A percentile compares a stretch with the other conserved stretches of the same genome.
Evolutionary conservation across 2,113 vertebrate species (phyloP).

Genomic region (Rostratula benghalensis): DNA sequence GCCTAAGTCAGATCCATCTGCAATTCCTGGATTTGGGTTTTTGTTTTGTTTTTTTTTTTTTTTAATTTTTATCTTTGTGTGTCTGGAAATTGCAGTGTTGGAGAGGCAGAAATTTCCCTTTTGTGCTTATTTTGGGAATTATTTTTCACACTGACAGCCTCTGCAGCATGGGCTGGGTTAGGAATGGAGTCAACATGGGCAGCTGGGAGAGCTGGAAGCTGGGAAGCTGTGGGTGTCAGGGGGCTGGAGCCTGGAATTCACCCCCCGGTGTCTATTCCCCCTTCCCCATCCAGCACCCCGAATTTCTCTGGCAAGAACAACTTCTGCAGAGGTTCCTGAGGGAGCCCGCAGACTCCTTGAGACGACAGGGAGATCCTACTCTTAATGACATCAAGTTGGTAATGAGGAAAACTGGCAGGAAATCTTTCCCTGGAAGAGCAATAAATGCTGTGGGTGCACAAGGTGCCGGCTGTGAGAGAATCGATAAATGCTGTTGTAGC

Average conservation of each 20-base stretch:
- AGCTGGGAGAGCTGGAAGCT: not conserved
- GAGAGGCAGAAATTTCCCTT: not conserved
- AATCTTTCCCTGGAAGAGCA: not conserved
- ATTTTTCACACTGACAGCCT: not conserved
- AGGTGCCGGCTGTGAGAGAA: not conserved
- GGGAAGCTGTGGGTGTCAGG: not conserved
- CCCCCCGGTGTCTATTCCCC: not conserved
- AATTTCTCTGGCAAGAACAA: not conserved
- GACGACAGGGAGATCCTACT: not conserved
- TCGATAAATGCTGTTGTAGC: fast-evolving
- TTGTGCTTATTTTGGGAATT: not conserved
- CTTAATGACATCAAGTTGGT: fast-evolving
- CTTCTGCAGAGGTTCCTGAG: not conserved
- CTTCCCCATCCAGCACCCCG: too few relatives aligned
- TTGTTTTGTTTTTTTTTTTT: not conserved
- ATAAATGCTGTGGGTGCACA: not conserved
- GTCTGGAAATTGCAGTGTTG: not conserved
- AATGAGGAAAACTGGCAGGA: not conserved
- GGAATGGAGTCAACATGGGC: not conserved
- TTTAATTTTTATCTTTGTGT: not conserved
- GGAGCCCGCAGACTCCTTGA: not conserved
- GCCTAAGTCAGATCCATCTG: not conserved
- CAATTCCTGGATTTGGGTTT: not conserved
- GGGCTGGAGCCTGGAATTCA: not conserved
- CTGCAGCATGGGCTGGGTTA: not conserved